Conservation (phyloP, 2,113 vertebrate species). For the Anser brachyrhynchus region DNA sequence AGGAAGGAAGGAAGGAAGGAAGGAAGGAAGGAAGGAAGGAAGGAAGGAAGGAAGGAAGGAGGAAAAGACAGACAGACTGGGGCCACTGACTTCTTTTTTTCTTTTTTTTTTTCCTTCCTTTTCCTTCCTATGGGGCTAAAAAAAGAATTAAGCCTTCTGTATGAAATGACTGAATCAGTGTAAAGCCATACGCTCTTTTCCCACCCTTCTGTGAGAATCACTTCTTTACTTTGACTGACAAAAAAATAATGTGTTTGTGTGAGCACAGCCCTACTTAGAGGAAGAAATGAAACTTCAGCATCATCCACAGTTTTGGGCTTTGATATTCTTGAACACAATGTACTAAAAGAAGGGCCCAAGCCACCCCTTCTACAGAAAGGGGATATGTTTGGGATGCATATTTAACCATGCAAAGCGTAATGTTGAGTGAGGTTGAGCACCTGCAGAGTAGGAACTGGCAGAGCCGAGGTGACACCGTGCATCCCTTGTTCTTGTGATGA, state of each 20-base stretch:
- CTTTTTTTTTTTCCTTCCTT: not conserved
- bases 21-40: too few relatives aligned
- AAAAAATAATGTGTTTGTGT: not conserved
- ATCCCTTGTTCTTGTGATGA: not conserved
- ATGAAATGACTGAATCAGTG: not conserved
- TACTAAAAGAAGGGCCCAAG: not conserved
- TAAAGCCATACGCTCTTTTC: not conserved
- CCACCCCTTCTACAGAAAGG: not conserved
- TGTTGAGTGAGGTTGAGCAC: fast-evolving
- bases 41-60: too few relatives aligned
- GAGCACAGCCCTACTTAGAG: not conserved
- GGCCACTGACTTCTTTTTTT: not conserved
- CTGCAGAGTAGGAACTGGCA: not conserved
- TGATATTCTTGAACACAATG: not conserved
- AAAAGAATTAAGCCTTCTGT: not conserved
- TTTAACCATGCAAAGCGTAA: not conserved
- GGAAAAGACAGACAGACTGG: too few relatives aligned
- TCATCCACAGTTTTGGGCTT: not conserved
- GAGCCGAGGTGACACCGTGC: not conserved
- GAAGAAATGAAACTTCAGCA: not conserved
- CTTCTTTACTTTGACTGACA: not conserved
- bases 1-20: too few relatives aligned
- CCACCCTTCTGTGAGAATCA: not conserved
- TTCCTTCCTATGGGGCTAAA: not conserved
- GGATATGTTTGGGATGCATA: not conserved